Evolutionary conservation across 2,113 vertebrate species (phyloP).

Genomic region (Leucosticte australis): DNA sequence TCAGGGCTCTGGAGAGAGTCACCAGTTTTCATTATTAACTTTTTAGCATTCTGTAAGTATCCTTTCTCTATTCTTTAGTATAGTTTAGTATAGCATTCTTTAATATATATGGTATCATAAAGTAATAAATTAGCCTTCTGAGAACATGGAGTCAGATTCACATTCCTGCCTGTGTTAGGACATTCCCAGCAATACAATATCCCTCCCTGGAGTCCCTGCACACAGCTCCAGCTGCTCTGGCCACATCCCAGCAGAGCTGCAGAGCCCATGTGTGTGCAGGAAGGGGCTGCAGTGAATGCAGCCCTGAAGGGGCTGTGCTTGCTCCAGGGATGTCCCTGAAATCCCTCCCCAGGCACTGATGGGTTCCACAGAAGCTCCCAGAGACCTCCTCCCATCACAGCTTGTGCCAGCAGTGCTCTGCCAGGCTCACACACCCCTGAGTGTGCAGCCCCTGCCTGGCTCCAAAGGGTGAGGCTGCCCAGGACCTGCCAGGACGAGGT

Average conservation of each 20-base stretch:
- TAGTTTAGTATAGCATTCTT: too few species aligned
- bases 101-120: too few species aligned
- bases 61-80: too few species aligned
- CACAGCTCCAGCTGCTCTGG: accelerated
- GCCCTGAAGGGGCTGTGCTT: not conserved
- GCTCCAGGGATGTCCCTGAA: not conserved
- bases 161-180: too few species aligned
- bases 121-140: too few species aligned
- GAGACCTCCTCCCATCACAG: accelerated
- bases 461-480: not conserved
- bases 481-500: not conserved
- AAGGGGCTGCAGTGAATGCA: accelerated
- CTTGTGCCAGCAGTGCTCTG: not conserved
- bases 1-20: too few species aligned
- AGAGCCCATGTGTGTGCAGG: not conserved
- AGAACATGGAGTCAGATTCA: too few species aligned
- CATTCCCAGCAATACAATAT: too few species aligned
- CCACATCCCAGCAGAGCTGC: accelerated
- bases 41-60: too few species aligned
- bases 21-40: too few species aligned
- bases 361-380: not conserved
- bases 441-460: not conserved
- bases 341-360: accelerated
- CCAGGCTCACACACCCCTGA: accelerated
- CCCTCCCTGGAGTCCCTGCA: not conserved